Conservation (phyloP, 2,888 invertebrate species). For the Cybosia mesomella region DNA sequence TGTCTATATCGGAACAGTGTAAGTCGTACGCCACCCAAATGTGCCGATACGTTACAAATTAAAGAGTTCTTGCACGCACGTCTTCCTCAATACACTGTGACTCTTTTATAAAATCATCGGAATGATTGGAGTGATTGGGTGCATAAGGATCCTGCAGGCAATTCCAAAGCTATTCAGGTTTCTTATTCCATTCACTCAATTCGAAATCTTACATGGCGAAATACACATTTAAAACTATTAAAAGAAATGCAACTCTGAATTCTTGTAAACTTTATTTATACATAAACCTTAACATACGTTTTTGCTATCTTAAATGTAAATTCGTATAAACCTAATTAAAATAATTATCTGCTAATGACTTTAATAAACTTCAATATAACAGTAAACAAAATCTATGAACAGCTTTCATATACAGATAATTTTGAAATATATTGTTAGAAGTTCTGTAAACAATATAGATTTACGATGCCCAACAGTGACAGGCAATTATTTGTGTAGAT, state of each 20-base stretch:
- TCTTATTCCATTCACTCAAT: background rate
- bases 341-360: conserved; percentile 9
- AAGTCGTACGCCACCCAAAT: too few relatives aligned
- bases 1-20: too few relatives aligned
- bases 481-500: conserved; percentile 36
- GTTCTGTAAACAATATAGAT: conserved; percentile 27
- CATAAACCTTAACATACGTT: background rate
- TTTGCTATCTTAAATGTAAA: background rate
- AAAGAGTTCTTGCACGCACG: background rate
- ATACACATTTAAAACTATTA: conserved; percentile 13
- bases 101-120: background rate
- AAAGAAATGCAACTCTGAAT: background rate
- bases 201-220: background rate
- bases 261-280: conserved; percentile 12
- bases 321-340: background rate
- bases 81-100: background rate
- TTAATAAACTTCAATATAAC: conserved; percentile 8
- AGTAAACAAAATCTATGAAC: background rate
- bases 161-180: background rate
- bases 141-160: background rate
- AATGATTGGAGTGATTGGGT: background rate
- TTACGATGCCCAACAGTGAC: conserved; percentile 24
- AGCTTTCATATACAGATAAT: conserved; percentile 3
- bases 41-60: background rate
- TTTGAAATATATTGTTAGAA: conserved; percentile 28